phyloP scores from a whole-genome alignment of 1,140 invertebrate species.

The Episyrphus balteatus region DNA sequence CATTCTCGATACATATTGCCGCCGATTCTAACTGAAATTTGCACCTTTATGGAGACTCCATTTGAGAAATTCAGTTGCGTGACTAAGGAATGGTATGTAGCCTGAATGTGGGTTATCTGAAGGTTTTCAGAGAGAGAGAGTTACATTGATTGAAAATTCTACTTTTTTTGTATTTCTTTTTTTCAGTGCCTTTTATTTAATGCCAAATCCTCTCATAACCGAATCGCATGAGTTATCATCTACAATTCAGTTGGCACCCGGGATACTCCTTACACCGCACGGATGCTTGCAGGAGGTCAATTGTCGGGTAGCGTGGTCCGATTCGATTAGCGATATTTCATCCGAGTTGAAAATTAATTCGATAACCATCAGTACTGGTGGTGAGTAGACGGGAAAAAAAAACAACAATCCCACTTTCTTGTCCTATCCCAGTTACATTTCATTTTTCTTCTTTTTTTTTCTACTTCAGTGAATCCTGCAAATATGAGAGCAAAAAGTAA shows the following conservation, averaged over 20 bases:
- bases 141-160: neutral
- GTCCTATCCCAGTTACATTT: neutral
- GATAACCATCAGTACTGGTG: slow-evolving; percentile 24
- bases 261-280: slow-evolving; percentile 24
- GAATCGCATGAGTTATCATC: slow-evolving; percentile 27
- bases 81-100: slow-evolving; percentile 17
- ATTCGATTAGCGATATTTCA: slow-evolving; percentile 26
- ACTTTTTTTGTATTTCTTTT: slow-evolving; percentile 2
- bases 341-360: slow-evolving; percentile 33
- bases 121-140: neutral
- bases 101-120: neutral
- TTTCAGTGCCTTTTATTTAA: slow-evolving; percentile 20
- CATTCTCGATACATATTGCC: slow-evolving; percentile 11
- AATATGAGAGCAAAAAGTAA: slow-evolving; percentile 17
- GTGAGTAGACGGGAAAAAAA: slow-evolving; percentile 4
- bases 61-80: slow-evolving; percentile 21
- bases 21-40: slow-evolving; percentile 19
- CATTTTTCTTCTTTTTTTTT: slow-evolving; percentile 5
- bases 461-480: slow-evolving; percentile 23
- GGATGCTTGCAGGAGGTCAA: slow-evolving; percentile 32
- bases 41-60: slow-evolving; percentile 22
- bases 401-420: neutral
- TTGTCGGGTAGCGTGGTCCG: slow-evolving; percentile 35
- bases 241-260: slow-evolving; percentile 28
- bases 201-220: slow-evolving; percentile 31